phyloP scores from a whole-genome alignment of 23 tunicate species.

The Diplosoma virens region DNA sequence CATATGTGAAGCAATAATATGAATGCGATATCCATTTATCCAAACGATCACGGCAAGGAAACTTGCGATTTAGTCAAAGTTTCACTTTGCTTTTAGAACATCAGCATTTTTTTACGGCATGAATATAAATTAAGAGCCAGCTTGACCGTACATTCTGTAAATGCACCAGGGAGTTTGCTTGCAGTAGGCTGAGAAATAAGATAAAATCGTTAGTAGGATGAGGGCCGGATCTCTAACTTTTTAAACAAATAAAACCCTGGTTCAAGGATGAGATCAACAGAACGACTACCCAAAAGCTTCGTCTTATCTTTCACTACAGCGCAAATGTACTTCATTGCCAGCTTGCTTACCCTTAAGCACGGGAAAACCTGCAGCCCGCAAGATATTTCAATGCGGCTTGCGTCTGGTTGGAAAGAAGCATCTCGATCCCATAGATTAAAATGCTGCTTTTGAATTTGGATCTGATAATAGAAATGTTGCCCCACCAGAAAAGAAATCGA shows the following conservation, averaged over 20 bases:
- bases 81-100: background rate
- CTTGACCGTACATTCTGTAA: background rate
- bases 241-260: background rate
- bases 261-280: background rate
- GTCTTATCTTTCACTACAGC: background rate
- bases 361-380: background rate
- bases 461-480: too few relatives aligned
- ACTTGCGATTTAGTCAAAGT: background rate
- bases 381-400: too few relatives aligned
- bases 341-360: background rate
- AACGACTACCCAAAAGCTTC: background rate
- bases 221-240: background rate
- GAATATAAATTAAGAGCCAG: background rate
- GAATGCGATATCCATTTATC: background rate
- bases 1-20: background rate
- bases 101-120: background rate
- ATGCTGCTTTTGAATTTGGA: too few relatives aligned
- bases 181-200: background rate
- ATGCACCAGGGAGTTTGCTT: background rate
- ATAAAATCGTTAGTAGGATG: background rate
- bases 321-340: background rate
- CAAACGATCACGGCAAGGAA: background rate
- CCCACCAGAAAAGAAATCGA: too few relatives aligned
- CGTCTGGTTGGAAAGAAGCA: too few relatives aligned
- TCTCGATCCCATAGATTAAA: too few relatives aligned